Conservation (phyloP, 2,797 vertebrate species). For the Alfaro cultratus region DNA sequence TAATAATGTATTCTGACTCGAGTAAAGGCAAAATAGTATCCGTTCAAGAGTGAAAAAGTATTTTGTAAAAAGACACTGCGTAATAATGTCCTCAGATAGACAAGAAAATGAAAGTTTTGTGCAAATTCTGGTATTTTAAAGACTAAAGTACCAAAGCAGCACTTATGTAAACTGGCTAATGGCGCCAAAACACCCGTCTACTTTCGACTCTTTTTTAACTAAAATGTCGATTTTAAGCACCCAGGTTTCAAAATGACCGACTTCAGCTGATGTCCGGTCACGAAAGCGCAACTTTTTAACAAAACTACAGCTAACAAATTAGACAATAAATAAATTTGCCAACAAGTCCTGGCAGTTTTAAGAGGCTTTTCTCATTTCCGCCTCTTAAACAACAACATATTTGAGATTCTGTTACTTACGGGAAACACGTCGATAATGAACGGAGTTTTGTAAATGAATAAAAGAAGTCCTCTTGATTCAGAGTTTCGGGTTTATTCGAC, state of each 20-base stretch:
- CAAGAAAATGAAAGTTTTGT: no score
- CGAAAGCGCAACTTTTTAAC: no score
- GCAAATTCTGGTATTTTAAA: no score
- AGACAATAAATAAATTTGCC: not conserved
- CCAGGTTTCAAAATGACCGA: not conserved
- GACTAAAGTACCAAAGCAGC: no score
- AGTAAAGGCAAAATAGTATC: not conserved
- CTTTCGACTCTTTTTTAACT: not conserved
- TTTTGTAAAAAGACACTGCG: no score
- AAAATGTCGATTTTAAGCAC: not conserved
- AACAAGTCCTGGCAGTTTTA: not conserved
- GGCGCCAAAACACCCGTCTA: not conserved
- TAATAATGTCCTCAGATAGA: not conserved
- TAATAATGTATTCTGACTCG: not conserved
- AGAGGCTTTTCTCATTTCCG: not conserved
- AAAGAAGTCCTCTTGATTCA: not conserved
- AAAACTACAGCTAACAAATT: rapidly evolving
- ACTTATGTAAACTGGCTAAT: not conserved
- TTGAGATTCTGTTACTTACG: not conserved
- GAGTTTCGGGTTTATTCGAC: not conserved
- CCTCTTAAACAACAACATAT: rapidly evolving
- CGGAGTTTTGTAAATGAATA: not conserved
- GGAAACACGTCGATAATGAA: rapidly evolving
- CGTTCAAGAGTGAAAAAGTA: not conserved
- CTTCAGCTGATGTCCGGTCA: rapidly evolving